These are phyloP conservation scores for Perdita meconis DNA, from an alignment of 2,888 invertebrate genomes.

Conservation along the genomic window DNA sequence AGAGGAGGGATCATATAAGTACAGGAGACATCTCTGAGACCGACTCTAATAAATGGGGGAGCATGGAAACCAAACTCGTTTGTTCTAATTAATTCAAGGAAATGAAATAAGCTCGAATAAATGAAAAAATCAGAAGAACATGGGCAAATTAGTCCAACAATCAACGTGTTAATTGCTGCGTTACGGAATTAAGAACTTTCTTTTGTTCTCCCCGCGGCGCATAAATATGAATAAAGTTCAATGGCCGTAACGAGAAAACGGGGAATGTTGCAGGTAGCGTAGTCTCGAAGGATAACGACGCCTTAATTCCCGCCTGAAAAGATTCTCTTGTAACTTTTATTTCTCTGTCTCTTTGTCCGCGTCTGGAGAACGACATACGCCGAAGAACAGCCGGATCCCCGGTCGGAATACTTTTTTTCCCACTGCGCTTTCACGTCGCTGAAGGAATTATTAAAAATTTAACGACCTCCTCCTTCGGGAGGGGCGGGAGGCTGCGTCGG, in stretches of 20 bases:
- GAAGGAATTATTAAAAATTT: constrained; percentile 34
- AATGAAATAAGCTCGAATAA: too few species aligned
- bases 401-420: constrained; percentile 8
- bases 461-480: constrained; percentile 8
- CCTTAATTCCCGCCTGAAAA: not conserved
- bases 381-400: not conserved
- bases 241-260: not conserved
- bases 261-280: not conserved
- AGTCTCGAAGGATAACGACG: not conserved
- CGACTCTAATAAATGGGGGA: too few species aligned
- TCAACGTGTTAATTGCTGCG: too few species aligned
- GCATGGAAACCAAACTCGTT: too few species aligned
- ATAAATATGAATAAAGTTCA: constrained; percentile 1
- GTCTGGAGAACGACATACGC: not conserved
- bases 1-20: too few species aligned
- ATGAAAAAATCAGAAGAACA: too few species aligned
- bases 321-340: constrained; percentile 23
- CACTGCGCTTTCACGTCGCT: not conserved
- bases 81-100: too few species aligned
- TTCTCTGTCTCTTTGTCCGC: constrained; percentile 9
- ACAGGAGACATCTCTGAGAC: too few species aligned
- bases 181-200: too few species aligned
- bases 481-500: not conserved
- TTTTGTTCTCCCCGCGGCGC: too few species aligned
- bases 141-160: too few species aligned